Evolutionary conservation across 2,797 vertebrate genomes (phyloP).

Genomic region (Parauchenoglanis ngamensis): DNA sequence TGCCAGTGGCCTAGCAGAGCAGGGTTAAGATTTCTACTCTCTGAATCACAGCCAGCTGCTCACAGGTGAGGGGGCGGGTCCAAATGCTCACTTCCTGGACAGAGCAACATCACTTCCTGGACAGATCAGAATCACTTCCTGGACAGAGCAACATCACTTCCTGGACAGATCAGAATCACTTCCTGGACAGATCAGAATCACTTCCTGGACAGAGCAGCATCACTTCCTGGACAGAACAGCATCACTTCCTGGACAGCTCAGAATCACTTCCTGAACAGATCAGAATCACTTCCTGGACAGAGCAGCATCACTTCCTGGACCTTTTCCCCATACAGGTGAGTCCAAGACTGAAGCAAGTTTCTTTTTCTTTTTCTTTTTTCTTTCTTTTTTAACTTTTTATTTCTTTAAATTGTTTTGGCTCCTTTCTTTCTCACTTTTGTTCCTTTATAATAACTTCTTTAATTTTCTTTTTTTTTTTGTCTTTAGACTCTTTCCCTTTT

Average conservation of each 20-base stretch:
- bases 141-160: neutral
- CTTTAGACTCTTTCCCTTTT: too few relatives aligned
- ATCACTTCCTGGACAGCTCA: neutral
- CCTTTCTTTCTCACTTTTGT: neutral
- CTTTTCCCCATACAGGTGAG: neutral
- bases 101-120: neutral
- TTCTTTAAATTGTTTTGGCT: neutral
- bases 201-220: neutral
- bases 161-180: neutral
- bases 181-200: neutral
- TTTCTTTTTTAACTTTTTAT: neutral
- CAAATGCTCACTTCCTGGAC: neutral
- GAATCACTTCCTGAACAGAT: neutral
- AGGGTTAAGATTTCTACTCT: slow-evolving; percentile 24
- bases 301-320: neutral
- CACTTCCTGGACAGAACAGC: neutral
- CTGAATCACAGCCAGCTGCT: slow-evolving; percentile 18
- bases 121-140: too few relatives aligned
- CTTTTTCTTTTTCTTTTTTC: neutral
- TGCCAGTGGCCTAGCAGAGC: slow-evolving; percentile 45
- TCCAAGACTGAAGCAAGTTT: neutral
- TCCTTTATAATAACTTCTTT: neutral
- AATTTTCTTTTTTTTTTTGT: neutral
- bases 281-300: neutral
- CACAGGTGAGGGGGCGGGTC: slow-evolving; percentile 39